Evolutionary conservation across 2,797 vertebrate species (phyloP), one percentile per base, ranked within the genome.

Genomic region (Sebastes iracundus): DNA sequence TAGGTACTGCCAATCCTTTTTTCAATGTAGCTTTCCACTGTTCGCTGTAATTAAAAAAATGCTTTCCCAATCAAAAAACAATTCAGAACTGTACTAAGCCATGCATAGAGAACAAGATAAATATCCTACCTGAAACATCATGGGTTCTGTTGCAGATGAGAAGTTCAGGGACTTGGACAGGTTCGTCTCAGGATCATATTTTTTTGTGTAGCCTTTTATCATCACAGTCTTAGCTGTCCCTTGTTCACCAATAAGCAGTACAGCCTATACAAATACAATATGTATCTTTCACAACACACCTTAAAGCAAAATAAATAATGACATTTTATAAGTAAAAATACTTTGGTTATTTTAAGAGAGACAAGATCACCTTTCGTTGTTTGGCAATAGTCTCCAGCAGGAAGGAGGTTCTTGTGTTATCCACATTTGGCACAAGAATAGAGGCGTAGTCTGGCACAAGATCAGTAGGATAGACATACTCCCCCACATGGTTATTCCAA

Each of bases 211-310:
- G 81, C 95, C 30, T 80, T 97, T 98, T 76, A 97, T 95, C 80
- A 96, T 97, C 84, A 97, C 97, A 0, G 97, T 98, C 76, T 98
- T 98, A 32, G 97, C 97, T 75, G 97, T 97, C 79, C 97, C 97
- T 93, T 98, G 97, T 77, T 97, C 97, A 55, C 97, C 97, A 90
- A 97, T 97, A 82, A 98, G 92, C 66, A 98, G 84, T 56, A 97
- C 97, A 28, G 96, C 97, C 97, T 98, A 72, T 70, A 90, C 69
- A 55, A 65, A 61, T 3, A 77, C 18, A 79, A 46, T 2, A 61
- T 35, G 9, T 1, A 64, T 63, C 9, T 25, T 56, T 64, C 9
- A 76, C 4, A 71, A 71, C 4, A 58, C 13, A 60, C 18, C 20
- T 32, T 23, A 25, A 55, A 61, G 7, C 13, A 18, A 63, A 58